phyloP scores from a whole-genome alignment of 1,140 invertebrate species.

The Meloidogyne hapla region DNA sequence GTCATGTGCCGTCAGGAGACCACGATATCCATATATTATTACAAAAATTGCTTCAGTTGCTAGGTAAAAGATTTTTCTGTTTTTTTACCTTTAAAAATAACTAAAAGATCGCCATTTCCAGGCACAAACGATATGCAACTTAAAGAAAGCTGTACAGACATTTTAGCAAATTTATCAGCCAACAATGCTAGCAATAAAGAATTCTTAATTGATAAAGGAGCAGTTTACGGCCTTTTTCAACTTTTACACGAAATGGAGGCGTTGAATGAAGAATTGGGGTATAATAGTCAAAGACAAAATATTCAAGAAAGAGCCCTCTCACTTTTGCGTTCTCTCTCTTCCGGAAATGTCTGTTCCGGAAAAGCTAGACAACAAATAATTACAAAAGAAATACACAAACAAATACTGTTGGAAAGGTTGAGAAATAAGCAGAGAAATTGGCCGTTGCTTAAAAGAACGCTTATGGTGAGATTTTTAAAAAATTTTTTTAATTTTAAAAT shows the following conservation, averaged over 20 bases:
- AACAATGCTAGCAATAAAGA: slow-evolving; percentile 44
- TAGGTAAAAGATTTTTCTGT: slow-evolving; percentile 30
- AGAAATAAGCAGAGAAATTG: slow-evolving; percentile 23
- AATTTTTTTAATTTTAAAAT: neutral
- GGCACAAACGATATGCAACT: slow-evolving; percentile 38
- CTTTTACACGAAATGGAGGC: slow-evolving; percentile 42
- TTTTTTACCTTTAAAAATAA: neutral
- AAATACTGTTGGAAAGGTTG: slow-evolving; percentile 28
- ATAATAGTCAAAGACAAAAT: neutral
- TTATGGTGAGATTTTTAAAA: slow-evolving; percentile 5
- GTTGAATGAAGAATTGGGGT: slow-evolving; percentile 10
- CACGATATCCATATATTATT: slow-evolving; percentile 27
- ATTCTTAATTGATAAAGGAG: slow-evolving; percentile 30
- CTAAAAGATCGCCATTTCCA: no score
- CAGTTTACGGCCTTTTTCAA: slow-evolving; percentile 33
- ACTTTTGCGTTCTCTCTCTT: slow-evolving; percentile 32
- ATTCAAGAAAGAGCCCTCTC: slow-evolving; percentile 41
- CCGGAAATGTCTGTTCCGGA: slow-evolving; percentile 3
- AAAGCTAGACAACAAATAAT: slow-evolving; percentile 34
- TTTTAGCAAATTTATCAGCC: slow-evolving; percentile 46
- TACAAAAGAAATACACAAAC: slow-evolving; percentile 11
- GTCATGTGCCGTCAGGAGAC: slow-evolving; percentile 34
- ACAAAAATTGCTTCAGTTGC: slow-evolving; percentile 40
- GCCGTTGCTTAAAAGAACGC: slow-evolving; percentile 22
- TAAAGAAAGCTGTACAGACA: slow-evolving; percentile 41